Evolutionary conservation across 1,140 invertebrate genomes (phyloP).

Genomic region (Dufourea novaeangliae): DNA sequence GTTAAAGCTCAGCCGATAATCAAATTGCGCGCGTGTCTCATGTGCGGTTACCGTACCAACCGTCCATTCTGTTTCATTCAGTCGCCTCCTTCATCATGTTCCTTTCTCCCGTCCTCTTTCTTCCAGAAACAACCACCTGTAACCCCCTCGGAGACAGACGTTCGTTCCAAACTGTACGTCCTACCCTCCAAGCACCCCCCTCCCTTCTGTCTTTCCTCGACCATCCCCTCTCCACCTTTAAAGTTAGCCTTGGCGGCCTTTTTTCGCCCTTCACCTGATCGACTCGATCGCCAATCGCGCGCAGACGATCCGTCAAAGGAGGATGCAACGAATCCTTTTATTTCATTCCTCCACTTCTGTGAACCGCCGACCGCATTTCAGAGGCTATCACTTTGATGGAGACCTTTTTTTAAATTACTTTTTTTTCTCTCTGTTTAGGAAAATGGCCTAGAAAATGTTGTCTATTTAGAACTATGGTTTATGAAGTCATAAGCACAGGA

Average conservation of each 20-base stretch:
- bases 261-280: constrained; percentile 27
- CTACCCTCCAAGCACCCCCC: too few relatives aligned
- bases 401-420: too few relatives aligned
- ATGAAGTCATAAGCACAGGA: too few relatives aligned
- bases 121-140: constrained; percentile 62
- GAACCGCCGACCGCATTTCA: not conserved
- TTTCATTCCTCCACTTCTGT: not conserved
- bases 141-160: constrained; percentile 54
- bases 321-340: not conserved
- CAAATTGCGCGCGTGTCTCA: not conserved
- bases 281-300: constrained; percentile 36
- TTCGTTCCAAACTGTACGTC: constrained; percentile 32
- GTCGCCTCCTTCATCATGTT: constrained; percentile 16
- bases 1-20: constrained; percentile 21
- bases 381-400: not conserved
- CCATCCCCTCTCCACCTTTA: constrained; percentile 7
- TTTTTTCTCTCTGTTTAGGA: too few relatives aligned
- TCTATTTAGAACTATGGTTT: too few relatives aligned
- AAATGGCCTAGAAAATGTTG: too few relatives aligned
- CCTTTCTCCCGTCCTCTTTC: constrained; percentile 43
- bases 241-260: constrained; percentile 19
- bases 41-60: not conserved
- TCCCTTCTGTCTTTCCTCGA: not conserved
- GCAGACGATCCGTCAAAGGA: constrained; percentile 43
- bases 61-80: not conserved